Percentiles rank a stretch among this genome's conserved stretches.
phyloP scores from a whole-genome alignment of 2,888 invertebrate species.

The Vesta saturnalis region DNA sequence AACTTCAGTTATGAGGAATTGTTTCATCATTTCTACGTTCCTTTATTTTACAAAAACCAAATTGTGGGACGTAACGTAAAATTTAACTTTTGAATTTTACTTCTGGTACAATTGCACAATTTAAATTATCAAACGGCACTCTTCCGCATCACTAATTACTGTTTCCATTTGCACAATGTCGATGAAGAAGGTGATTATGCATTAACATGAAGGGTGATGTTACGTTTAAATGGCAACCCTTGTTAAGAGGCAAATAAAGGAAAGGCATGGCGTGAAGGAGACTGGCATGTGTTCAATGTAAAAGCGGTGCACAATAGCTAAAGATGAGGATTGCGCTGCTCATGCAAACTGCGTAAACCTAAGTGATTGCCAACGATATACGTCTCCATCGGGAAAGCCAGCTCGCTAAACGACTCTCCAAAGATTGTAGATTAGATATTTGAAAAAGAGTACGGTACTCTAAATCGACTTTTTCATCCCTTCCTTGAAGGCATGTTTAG shows the following conservation, averaged over 20 bases:
- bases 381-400: constrained; percentile 50
- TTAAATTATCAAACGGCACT: neutral
- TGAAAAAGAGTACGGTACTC: constrained; percentile 54
- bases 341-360: constrained; percentile 55
- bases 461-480: constrained; percentile 59
- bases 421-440: constrained; percentile 61
- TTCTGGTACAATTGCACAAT: neutral
- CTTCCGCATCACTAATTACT: constrained; percentile 5
- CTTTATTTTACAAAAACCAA: constrained; percentile 13
- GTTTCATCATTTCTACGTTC: constrained; percentile 29
- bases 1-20: constrained; percentile 43
- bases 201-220: constrained; percentile 20
- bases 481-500: constrained; percentile 45
- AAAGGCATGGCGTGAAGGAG: constrained; percentile 20
- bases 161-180: neutral
- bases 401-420: constrained; percentile 58
- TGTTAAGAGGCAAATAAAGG: constrained; percentile 28
- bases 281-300: constrained; percentile 28
- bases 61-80: constrained; percentile 5
- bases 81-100: constrained; percentile 11
- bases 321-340: constrained; percentile 42
- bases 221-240: constrained; percentile 38
- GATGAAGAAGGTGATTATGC: constrained; percentile 13
- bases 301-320: constrained; percentile 39
- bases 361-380: constrained; percentile 55